Conservation (phyloP, 2,888 invertebrate species). For the Megaustenia siamemsis region DNA sequence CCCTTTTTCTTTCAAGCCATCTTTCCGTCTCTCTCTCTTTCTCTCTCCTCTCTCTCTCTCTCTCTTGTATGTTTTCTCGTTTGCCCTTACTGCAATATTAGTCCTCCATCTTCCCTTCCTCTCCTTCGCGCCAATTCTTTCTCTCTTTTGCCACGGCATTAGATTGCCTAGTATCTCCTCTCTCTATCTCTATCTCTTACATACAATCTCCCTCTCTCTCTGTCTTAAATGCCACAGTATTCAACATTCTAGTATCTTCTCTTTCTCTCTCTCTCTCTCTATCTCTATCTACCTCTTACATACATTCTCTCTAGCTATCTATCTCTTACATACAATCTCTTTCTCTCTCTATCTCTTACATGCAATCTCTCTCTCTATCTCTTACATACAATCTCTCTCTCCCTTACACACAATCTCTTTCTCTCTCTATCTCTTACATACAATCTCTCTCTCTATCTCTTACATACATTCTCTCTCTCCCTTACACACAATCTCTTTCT, state of each 20-base stretch:
- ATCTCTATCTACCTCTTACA: too few species aligned
- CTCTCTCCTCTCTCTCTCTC: not conserved
- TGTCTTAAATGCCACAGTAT: not conserved
- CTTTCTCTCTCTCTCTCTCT: not conserved
- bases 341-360: slow-evolving; percentile 1
- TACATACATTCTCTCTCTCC: too few species aligned
- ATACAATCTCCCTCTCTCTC: not conserved
- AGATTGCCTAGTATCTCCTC: too few species aligned
- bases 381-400: not conserved
- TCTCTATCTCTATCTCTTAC: not conserved
- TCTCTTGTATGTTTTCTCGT: not conserved
- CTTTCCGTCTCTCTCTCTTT: not conserved
- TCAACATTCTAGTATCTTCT: not conserved
- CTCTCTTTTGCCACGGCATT: too few species aligned
- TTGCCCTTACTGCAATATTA: not conserved
- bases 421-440: slow-evolving; percentile 2
- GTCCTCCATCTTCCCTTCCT: not conserved
- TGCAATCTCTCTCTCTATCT: slow-evolving; percentile 19
- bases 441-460: slow-evolving; percentile 24
- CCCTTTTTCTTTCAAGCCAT: not conserved
- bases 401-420: too few species aligned
- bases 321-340: slow-evolving; percentile 21
- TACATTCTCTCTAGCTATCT: not conserved
- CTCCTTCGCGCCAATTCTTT: not conserved
- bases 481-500: too few species aligned